Percentiles rank a stretch among this genome's conserved stretches.
Conservation (phyloP, 2,113 vertebrate genomes). For the Condylura cristata region DNA sequence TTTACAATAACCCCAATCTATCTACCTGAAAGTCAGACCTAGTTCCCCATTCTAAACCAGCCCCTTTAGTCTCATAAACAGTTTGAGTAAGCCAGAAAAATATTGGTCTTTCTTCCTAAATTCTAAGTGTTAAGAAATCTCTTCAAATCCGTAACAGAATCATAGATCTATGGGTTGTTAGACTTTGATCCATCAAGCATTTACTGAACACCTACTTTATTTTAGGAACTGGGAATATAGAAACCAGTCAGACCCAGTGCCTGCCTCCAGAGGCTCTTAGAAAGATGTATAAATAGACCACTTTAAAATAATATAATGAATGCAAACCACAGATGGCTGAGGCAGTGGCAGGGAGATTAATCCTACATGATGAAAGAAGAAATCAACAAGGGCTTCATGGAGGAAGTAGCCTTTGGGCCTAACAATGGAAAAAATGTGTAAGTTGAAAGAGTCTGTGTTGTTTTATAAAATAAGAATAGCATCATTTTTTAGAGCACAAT, state of each 20-base stretch:
- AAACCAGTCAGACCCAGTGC: neutral
- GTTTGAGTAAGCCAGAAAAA: neutral
- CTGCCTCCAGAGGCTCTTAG: neutral
- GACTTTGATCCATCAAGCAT: neutral
- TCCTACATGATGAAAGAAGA: neutral
- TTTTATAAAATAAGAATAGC: slow-evolving; percentile 19
- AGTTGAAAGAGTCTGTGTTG: neutral
- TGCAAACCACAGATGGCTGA: neutral
- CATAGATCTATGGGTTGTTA: neutral
- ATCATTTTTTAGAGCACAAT: neutral
- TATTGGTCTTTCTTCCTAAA: neutral
- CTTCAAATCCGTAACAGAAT: neutral
- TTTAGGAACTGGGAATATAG: neutral
- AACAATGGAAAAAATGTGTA: neutral
- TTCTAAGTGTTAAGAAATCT: slow-evolving; percentile 20
- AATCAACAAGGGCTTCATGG: neutral
- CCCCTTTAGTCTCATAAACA: neutral
- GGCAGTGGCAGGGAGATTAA: neutral
- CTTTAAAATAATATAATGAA: neutral
- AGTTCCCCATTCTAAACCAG: neutral
- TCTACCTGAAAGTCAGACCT: neutral
- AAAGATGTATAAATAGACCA: neutral
- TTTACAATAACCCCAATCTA: slow-evolving; percentile 26
- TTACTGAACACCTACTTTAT: neutral
- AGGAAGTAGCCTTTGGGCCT: neutral